These are phyloP conservation scores for Drosophila fungiperda DNA, from an alignment of 2,888 invertebrate species.

Conservation along the genomic window DNA sequence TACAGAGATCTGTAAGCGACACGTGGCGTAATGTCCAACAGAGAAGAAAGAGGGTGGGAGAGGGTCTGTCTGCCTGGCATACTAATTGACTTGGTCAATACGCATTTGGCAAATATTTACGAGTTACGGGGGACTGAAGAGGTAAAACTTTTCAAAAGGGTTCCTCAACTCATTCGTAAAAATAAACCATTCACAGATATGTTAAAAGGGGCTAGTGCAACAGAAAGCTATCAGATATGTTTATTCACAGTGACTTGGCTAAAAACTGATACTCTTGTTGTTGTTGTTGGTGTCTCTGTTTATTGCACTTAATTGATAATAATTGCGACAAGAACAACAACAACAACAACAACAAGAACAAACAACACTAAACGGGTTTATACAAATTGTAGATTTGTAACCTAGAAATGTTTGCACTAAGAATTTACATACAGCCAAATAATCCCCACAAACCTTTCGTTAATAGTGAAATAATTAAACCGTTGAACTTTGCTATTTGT, in stretches of 20 bases:
- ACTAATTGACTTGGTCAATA: conserved; percentile 58
- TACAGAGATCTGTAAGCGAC: conserved; percentile 23
- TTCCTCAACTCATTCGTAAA: neutral
- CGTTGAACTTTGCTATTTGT: conserved; percentile 19
- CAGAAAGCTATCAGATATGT: conserved; percentile 59
- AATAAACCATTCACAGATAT: conserved; percentile 6
- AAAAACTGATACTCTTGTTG: conserved; percentile 40
- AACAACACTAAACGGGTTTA: conserved; percentile 64
- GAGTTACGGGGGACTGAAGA: neutral
- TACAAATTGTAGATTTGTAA: conserved; percentile 46
- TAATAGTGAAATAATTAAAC: neutral
- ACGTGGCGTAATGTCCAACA: conserved; percentile 33
- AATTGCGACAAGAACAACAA: conserved; percentile 54
- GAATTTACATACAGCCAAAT: conserved; percentile 46
- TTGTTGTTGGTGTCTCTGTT: conserved; percentile 18
- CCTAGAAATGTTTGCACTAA: conserved; percentile 42
- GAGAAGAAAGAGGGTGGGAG: neutral
- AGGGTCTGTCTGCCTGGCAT: conserved; percentile 21
- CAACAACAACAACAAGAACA: conserved; percentile 11
- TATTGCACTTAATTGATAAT: conserved; percentile 66
- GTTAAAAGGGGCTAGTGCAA: conserved; percentile 23
- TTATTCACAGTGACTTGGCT: conserved; percentile 65
- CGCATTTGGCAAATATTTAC: conserved; percentile 41
- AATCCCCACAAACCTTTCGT: conserved; percentile 24
- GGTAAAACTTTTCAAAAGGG: conserved; percentile 8